Evolutionary conservation across 2,113 vertebrate genomes (phyloP), one percentile per base, ranked within the genome.

Genomic region (Empidonax traillii): DNA sequence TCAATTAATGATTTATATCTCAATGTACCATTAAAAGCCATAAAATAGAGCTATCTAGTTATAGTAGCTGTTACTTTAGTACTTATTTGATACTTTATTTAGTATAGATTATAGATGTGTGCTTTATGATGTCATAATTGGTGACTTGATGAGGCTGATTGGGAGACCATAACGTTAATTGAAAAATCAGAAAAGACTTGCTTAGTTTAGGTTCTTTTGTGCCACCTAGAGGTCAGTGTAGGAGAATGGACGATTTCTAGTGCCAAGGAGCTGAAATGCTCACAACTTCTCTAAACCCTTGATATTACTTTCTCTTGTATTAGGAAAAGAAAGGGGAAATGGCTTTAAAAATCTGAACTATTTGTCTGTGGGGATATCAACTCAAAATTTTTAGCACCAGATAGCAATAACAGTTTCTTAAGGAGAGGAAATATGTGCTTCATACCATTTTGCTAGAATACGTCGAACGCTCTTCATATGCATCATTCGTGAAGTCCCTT

Each of bases 221-320:
- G 95, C 97, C 97, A 97, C 78, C 98, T 98, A 97, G 83, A 93
- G 97, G 95, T 94, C 39, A 76, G 27, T 5, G 5, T 43, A 4
- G 67, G 46, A 86, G 84, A 43, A 78, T 7, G 43, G 79, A 30
- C 68, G 46, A 68, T 72, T 85, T 52, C 7, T 53, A 19, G 3
- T 21, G 33, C 21, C 7, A 3, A 28, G 24, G 30, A n/a, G 28
- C 11, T 71, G 44, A 77, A 91, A 61, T n/a, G 20, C 17, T 73
- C 37, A 5, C 14, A 23, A 6, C 11, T 71, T 86, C 19, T 43
- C 22, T n/a, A 41, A 79, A 84, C 3, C 2, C 10, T 33, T 74
- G 31, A 5, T 27, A 6, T 66, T 79, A 17, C 13, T 66, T 44
- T 62, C 11, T 68, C 35, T 0, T 63, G 12, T 61, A 28, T 59